A percentile compares a stretch with the other conserved stretches of the same genome.
phyloP scores from a whole-genome alignment of 2,888 invertebrate species.

The Dasypogon diadema region DNA sequence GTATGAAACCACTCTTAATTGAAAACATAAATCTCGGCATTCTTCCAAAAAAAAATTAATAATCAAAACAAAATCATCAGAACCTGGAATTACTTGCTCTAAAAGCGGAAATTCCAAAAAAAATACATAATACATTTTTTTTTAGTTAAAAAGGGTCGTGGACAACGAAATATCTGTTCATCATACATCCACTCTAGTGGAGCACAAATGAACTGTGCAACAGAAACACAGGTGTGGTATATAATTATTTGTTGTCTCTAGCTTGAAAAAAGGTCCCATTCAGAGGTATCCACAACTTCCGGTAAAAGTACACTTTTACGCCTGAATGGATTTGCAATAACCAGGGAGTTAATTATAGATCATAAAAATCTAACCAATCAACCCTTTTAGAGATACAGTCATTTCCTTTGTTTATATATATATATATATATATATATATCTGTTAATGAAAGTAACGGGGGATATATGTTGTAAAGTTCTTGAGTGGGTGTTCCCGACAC shows the following conservation, averaged over 20 bases:
- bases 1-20: background rate
- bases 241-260: too few species aligned
- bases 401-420: too few species aligned
- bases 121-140: too few species aligned
- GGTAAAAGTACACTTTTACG: constrained; percentile 50
- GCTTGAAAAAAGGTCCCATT: background rate
- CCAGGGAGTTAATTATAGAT: background rate
- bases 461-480: too few species aligned
- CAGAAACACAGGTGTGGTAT: constrained; percentile 1
- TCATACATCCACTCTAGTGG: background rate
- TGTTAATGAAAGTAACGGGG: too few species aligned
- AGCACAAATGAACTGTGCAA: constrained; percentile 22
- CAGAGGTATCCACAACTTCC: constrained; percentile 37
- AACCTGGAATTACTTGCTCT: too few species aligned
- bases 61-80: background rate
- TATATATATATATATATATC: too few species aligned
- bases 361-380: background rate
- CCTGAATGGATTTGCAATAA: background rate
- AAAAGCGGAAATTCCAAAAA: too few species aligned
- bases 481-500: too few species aligned
- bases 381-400: background rate
- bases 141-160: too few species aligned
- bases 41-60: background rate
- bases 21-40: background rate
- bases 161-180: too few species aligned